Percentiles rank a stretch among this genome's conserved stretches.
Evolutionary conservation across 2,113 vertebrate genomes (phyloP).

Genomic region (Alligator sinensis): DNA sequence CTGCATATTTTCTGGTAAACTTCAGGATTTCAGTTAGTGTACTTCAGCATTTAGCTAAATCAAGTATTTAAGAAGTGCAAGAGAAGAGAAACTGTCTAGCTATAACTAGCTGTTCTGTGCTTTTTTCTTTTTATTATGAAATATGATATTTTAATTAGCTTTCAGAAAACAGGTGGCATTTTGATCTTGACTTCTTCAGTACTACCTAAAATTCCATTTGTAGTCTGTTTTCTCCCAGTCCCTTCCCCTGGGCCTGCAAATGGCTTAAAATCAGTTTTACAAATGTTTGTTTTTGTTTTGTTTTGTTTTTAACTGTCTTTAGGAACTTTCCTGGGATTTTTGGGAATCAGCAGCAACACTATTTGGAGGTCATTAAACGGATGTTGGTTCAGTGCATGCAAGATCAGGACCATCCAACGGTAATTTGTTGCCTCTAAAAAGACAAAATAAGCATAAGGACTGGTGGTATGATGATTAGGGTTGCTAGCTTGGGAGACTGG

Average conservation of each 20-base stretch:
- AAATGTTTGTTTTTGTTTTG: neutral
- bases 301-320: constrained; percentile 31
- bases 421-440: constrained; percentile 54
- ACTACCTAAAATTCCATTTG: neutral
- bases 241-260: no score
- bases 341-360: constrained; percentile 98
- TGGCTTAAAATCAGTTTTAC: neutral
- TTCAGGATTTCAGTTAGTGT: neutral
- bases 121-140: neutral
- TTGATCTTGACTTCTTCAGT: neutral
- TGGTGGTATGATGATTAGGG: neutral
- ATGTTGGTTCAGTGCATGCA: constrained; percentile 99
- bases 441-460: neutral
- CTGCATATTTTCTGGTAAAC: constrained; percentile 97
- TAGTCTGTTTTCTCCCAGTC: neutral
- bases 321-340: constrained; percentile 99
- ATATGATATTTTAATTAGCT: neutral
- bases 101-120: neutral
- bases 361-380: constrained; percentile 97
- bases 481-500: neutral
- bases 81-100: neutral
- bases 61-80: neutral
- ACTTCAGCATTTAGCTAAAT: neutral
- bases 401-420: constrained; percentile 93
- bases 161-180: neutral